Evolutionary conservation across 2,888 invertebrate genomes (phyloP), one percentile per base, ranked within the genome.

Genomic region (Dinocampus coccinellae): DNA sequence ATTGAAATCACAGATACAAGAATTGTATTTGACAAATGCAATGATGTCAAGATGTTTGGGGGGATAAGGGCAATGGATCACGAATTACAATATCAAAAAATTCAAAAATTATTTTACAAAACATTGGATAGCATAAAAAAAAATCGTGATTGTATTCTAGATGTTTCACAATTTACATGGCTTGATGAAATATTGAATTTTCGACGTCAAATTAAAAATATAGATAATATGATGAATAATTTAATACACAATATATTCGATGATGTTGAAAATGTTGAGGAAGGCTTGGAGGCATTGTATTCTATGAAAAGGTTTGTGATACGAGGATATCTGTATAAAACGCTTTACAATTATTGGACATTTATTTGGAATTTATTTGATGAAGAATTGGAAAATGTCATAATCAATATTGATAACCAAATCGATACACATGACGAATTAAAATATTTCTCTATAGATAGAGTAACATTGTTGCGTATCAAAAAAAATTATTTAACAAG

Each of bases 331-430:
- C 80, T 86, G 10, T 70, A 69, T 0, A 75, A 81, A 36, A 75
- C 79, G 68, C 71, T 86, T 29, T 72, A 78, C 6, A 72, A 74
- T 10, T 84, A 86, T 65, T 84, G 83, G 83, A 72, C 69, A 22
- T 73, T 92, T 91, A 90, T 94, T 0, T 94, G 94, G 91, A 89
- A 91, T 72, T 91, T 94, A 89, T 95, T 96, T 83, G 91, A 90
- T 73, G 90, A 92, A 26, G 94, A 95, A 83, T 91, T 97, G 57
- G 91, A 93, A 76, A 90, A 90, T 29, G 91, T 91, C 77, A 10
- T 42, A 55, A 63, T 39, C 11, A 68, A 64, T 36, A 53, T 63
- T 10, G 24, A 53, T 3, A 7, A 62, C 33, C 47, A 67, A 7
- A 92, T 93, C 73, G 89, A 92, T 80, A 90, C 92, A 73, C 90